phyloP scores from a whole-genome alignment of 2,888 invertebrate species.

The Limnephilus auricula region DNA sequence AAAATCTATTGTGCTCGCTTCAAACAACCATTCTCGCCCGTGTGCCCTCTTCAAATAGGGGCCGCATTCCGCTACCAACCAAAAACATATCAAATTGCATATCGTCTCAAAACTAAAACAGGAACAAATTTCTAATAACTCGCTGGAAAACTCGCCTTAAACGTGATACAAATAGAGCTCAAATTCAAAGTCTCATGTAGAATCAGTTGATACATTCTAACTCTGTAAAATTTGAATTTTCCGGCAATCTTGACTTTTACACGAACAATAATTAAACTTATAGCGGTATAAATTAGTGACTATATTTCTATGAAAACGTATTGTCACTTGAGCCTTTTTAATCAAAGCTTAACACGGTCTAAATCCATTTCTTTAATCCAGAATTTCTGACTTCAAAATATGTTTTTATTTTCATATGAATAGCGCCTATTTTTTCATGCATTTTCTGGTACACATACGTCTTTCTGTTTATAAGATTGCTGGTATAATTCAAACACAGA shows the following conservation, averaged over 20 bases:
- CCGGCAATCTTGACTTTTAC: background rate
- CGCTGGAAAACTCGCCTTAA: background rate
- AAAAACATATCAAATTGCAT: slow-evolving; percentile 13
- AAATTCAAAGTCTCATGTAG: background rate
- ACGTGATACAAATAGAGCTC: background rate
- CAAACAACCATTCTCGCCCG: background rate
- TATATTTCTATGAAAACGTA: background rate
- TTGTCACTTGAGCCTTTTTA: background rate
- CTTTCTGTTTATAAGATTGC: background rate
- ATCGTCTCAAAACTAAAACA: background rate
- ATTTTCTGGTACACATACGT: background rate
- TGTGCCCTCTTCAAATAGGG: background rate
- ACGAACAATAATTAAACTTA: background rate
- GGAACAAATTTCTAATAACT: background rate
- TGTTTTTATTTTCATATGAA: background rate
- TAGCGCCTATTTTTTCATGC: slow-evolving; percentile 11
- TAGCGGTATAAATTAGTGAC: background rate
- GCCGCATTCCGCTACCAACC: background rate
- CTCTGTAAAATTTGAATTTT: background rate
- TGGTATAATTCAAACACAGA: background rate
- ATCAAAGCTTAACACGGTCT: background rate
- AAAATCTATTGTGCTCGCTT: slow-evolving; percentile 6
- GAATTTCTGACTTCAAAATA: background rate
- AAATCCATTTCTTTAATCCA: slow-evolving; percentile 22
- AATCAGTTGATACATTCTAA: background rate